phyloP scores from a whole-genome alignment of 92 coral and sea anemone species.

The Parazoanthus swiftii region DNA sequence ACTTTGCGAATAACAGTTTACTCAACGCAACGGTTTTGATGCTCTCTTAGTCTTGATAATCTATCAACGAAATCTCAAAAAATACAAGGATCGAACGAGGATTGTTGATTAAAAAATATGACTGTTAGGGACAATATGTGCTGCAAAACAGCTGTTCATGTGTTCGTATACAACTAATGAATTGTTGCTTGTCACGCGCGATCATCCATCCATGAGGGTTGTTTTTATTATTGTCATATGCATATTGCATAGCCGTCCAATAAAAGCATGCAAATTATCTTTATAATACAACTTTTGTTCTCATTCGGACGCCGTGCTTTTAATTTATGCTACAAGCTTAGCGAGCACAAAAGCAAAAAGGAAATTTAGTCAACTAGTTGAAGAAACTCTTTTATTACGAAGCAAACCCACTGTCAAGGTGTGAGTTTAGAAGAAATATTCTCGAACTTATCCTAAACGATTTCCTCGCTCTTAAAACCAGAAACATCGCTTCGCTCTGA shows the following conservation, averaged over 20 bases:
- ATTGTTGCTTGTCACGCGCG: slow-evolving; percentile 18
- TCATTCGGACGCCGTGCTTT: slow-evolving; percentile 33
- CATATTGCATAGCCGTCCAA: slow-evolving; percentile 34
- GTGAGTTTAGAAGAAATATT: slow-evolving; percentile 1
- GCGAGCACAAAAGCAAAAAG: slow-evolving; percentile 36
- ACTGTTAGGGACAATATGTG: not conserved
- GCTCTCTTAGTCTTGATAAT: not conserved
- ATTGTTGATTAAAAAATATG: not conserved
- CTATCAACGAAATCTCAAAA: slow-evolving; percentile 1
- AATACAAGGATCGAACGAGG: not conserved
- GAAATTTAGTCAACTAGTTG: slow-evolving; percentile 23
- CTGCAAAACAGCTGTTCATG: slow-evolving; percentile 27
- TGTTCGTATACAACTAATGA: not conserved
- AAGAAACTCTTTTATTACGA: slow-evolving; percentile 14
- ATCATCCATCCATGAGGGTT: slow-evolving; percentile 7
- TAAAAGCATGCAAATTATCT: slow-evolving; percentile 35
- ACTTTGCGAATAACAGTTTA: not conserved
- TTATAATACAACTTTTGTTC: slow-evolving; percentile 22
- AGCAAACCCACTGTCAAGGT: slow-evolving; percentile 16
- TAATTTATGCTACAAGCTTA: slow-evolving; percentile 44
- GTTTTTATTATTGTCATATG: slow-evolving; percentile 7
- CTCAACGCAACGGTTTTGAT: no score
- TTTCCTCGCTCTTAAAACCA: slow-evolving; percentile 4
- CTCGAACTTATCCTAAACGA: not conserved
- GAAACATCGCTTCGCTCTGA: slow-evolving; percentile 7